phyloP scores from a whole-genome alignment of 2,113 vertebrate genomes.

The Macaca nemestrina region DNA sequence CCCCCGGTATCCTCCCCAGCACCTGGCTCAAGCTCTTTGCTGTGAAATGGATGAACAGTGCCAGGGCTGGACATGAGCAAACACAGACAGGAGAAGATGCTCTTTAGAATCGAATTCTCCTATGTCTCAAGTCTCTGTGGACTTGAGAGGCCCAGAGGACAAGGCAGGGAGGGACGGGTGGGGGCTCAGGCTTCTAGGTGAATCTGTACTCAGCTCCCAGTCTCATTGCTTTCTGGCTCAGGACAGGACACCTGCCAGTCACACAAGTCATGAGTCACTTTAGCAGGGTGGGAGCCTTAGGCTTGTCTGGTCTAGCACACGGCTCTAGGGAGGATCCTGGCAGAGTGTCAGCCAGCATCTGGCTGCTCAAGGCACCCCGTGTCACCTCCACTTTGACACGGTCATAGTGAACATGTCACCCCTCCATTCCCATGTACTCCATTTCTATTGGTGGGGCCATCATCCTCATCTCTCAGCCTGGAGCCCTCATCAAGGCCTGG shows the following conservation, averaged over 20 bases:
- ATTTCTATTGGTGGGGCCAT: neutral
- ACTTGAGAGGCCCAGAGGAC: neutral
- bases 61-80: neutral
- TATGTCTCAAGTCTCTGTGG: neutral
- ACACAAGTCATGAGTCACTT: neutral
- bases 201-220: neutral
- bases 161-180: fast-evolving
- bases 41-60: neutral
- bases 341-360: neutral
- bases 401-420: neutral
- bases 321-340: neutral
- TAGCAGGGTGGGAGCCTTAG: fast-evolving
- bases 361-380: neutral
- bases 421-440: neutral
- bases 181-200: no score
- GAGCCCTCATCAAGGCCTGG: neutral
- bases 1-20: fast-evolving
- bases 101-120: neutral
- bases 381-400: neutral
- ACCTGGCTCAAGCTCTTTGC: neutral
- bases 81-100: no score
- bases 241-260: neutral
- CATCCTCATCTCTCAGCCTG: neutral
- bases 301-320: neutral
- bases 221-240: neutral